A percentile compares a stretch with the other conserved stretches of the same genome.
phyloP scores from a whole-genome alignment of 2,113 vertebrate genomes.

The Toxostoma redivivum region DNA sequence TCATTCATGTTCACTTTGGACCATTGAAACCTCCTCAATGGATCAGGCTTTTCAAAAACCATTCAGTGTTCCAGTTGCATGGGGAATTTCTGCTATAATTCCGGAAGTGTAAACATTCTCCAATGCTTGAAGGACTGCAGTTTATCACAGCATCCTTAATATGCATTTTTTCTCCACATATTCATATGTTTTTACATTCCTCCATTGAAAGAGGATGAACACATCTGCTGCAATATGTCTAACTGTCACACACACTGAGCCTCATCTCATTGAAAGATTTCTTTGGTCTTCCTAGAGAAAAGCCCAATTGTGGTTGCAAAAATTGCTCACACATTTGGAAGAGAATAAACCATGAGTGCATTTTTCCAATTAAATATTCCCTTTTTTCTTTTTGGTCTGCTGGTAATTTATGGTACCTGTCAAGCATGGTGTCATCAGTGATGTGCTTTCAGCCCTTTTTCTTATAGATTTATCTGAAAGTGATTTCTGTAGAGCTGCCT shows the following conservation, averaged over 20 bases:
- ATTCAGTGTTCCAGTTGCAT: not conserved
- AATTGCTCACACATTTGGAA: not conserved
- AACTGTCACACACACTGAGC: not conserved
- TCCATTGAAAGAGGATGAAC: not conserved
- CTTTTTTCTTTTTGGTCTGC: not conserved
- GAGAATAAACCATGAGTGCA: not conserved
- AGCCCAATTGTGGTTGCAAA: not conserved
- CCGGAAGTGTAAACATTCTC: not conserved
- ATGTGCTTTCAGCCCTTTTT: not conserved
- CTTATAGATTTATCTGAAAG: not conserved
- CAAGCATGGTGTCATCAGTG: not conserved
- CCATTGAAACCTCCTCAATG: not conserved
- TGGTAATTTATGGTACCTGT: not conserved
- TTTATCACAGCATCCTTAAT: not conserved
- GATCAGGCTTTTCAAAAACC: not conserved
- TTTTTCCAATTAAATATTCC: not conserved
- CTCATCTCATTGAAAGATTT: not conserved
- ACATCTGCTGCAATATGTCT: slow-evolving; percentile 4
- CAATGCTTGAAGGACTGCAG: not conserved
- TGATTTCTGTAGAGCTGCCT: not conserved
- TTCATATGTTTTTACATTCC: not conserved
- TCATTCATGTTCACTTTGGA: not conserved
- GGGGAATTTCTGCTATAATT: not conserved
- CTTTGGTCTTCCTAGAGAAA: not conserved
- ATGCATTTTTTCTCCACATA: not conserved